Base-by-base conservation (phyloP, 2,888 invertebrate genomes). In the Byasa hedistus region DNA sequence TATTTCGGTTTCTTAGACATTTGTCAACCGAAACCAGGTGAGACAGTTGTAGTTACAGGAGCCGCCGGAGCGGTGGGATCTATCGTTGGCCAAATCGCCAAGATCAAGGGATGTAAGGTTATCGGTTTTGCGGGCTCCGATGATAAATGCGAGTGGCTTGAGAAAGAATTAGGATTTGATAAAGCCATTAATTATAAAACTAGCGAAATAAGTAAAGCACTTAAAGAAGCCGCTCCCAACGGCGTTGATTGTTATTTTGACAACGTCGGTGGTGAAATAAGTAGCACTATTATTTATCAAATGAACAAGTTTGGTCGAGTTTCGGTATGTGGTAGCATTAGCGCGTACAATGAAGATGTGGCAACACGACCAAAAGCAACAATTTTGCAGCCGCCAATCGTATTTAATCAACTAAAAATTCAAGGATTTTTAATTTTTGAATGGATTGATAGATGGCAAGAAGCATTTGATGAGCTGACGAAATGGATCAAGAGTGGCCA, bases 41-140 rank as follows among this genome's bases (percentile, higher is more conserved):
- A 95, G 76, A 93, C 93, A 0, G 92, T 95, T 0, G 93, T 95
- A 0, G 93, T 95, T 0, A 93, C 92, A 23, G 93, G 93, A 0
- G 95, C 95, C 7, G 95, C 94, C 0, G 95, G 95, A n/a, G 95
- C 95, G 19, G 95, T 95, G 3, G 96, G 95, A 3, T 93, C 92
- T 72, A 82, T 93, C n/a, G 95, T 95, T 0, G 95, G 95, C 1
- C 95, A 95, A 83, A 94, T 95, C 66, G 95, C 93, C 0, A 95
- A 95, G 79, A 91, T 94, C 39, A 93, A 93, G 84, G 94, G 93
- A 70, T 80, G 79, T 57, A 74, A 62, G 64, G 80, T 95, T 0
- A 93, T 96, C 70, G 95, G 95, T 0, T 93, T 94, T 73, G 93
- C 94, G 12, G 95, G 95, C 2, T 89, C 93, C 0, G 94, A 95